phyloP scores from a whole-genome alignment of 64 coral and sea anemone genomes.

The Pocillopora verrucosa region DNA sequence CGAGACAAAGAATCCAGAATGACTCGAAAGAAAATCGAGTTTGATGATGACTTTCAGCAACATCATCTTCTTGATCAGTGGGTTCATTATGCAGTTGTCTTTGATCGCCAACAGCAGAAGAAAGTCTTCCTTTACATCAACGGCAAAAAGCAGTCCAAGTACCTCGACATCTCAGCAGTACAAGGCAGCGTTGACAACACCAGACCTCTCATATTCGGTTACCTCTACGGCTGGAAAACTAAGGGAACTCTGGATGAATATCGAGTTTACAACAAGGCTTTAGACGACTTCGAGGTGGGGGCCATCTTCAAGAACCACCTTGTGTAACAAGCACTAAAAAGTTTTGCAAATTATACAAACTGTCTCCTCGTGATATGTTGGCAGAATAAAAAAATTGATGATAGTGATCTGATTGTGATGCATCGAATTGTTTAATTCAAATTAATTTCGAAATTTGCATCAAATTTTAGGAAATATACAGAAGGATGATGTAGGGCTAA shows the following conservation, averaged over 20 bases:
- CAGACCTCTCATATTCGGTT: conserved; percentile 47
- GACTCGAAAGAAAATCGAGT: neutral
- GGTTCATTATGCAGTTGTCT: conserved; percentile 52
- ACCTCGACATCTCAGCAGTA: conserved; percentile 39
- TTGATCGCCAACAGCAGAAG: conserved; percentile 35
- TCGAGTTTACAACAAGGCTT: conserved; percentile 45
- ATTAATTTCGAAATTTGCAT: too few species aligned
- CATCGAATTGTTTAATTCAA: too few species aligned
- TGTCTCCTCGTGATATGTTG: too few species aligned
- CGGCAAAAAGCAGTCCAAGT: conserved; percentile 41
- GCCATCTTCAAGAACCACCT: conserved; percentile 51
- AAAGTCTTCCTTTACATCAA: conserved; percentile 63
- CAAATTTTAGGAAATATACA: too few species aligned
- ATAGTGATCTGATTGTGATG: too few species aligned
- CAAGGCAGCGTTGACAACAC: conserved; percentile 56
- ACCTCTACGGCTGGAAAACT: conserved; percentile 66
- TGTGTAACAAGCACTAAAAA: neutral
- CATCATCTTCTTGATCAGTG: conserved; percentile 14
- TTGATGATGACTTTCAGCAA: conserved; percentile 54
- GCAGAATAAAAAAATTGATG: too few species aligned
- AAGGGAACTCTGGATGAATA: conserved; percentile 70
- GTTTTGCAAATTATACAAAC: too few species aligned
- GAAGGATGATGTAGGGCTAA: too few species aligned
- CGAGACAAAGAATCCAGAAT: conserved; percentile 55
- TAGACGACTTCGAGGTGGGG: conserved; percentile 27